These are phyloP conservation scores for Perizoma affinitatum DNA, from an alignment of 2,888 invertebrate species.

Conservation along the genomic window DNA sequence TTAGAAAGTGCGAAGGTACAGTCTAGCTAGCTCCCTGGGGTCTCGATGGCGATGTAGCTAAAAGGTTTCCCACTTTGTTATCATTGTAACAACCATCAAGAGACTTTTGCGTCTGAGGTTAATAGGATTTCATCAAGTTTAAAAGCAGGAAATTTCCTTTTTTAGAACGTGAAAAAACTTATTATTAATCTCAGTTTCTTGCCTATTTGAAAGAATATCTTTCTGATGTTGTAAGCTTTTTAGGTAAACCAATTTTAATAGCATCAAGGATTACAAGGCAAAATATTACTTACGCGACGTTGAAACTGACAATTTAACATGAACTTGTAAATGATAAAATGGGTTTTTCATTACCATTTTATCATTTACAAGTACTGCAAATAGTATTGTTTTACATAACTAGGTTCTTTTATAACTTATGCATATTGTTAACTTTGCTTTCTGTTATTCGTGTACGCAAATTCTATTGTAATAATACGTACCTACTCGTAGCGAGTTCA, in stretches of 20 bases:
- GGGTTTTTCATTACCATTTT: too few relatives aligned
- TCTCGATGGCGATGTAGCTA: constrained; percentile 39
- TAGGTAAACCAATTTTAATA: too few relatives aligned
- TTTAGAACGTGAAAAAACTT: neutral
- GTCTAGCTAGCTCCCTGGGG: too few relatives aligned
- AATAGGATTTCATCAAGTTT: constrained; percentile 34
- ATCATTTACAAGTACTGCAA: too few relatives aligned
- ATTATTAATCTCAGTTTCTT: too few relatives aligned
- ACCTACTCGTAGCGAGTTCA: neutral
- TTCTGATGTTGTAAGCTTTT: neutral
- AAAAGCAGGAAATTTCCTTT: constrained; percentile 19
- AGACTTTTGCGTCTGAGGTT: constrained; percentile 38
- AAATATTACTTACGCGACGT: too few relatives aligned
- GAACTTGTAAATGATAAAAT: too few relatives aligned
- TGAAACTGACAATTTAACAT: too few relatives aligned
- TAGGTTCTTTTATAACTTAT: too few relatives aligned
- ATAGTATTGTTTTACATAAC: neutral
- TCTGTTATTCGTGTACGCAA: neutral
- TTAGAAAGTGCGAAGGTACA: too few relatives aligned
- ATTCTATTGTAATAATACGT: neutral
- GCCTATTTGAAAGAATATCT: too few relatives aligned
- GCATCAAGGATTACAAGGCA: too few relatives aligned
- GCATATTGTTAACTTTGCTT: neutral
- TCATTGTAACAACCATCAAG: constrained; percentile 50
- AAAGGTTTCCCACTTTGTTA: constrained; percentile 48